phyloP scores from a whole-genome alignment of 1,140 invertebrate species.

The Schlechtendalia chinensis region DNA sequence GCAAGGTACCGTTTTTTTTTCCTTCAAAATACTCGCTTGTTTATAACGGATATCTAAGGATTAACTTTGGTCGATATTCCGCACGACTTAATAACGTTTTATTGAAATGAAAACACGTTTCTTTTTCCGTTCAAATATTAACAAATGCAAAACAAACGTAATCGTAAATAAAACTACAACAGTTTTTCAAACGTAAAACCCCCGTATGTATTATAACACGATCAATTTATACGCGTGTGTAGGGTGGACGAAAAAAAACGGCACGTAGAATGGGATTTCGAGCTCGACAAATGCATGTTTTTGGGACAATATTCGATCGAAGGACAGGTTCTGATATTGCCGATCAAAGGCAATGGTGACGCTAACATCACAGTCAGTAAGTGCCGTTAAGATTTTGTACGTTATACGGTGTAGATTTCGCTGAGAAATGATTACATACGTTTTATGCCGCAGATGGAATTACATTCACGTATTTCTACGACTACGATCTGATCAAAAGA shows the following conservation, averaged over 20 bases:
- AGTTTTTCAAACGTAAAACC: too few relatives aligned
- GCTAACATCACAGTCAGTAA: conserved; percentile 69
- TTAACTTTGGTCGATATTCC: too few relatives aligned
- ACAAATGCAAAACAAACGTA: too few relatives aligned
- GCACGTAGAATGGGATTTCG: conserved; percentile 53
- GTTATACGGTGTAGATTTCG: not conserved
- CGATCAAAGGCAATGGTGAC: conserved; percentile 68
- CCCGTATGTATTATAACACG: too few relatives aligned
- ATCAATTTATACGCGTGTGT: not conserved
- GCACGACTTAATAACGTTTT: too few relatives aligned
- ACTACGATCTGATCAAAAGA: conserved; percentile 51
- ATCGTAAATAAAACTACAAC: too few relatives aligned
- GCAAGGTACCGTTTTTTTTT: conserved; percentile 52
- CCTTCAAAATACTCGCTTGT: too few relatives aligned
- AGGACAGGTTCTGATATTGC: conserved; percentile 68
- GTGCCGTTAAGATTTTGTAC: conserved; percentile 55
- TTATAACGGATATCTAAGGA: too few relatives aligned
- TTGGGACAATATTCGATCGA: conserved; percentile 66
- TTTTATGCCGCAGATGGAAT: conserved; percentile 51
- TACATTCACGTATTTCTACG: conserved; percentile 52
- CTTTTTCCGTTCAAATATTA: too few relatives aligned
- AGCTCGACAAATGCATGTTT: conserved; percentile 58
- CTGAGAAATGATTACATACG: not conserved
- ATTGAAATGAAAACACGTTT: too few relatives aligned
- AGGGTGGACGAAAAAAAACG: conserved; percentile 53